A percentile compares a stretch with the other conserved stretches of the same genome.
phyloP scores from a whole-genome alignment of 2,888 invertebrate genomes.

The Teleogryllus oceanicus region DNA sequence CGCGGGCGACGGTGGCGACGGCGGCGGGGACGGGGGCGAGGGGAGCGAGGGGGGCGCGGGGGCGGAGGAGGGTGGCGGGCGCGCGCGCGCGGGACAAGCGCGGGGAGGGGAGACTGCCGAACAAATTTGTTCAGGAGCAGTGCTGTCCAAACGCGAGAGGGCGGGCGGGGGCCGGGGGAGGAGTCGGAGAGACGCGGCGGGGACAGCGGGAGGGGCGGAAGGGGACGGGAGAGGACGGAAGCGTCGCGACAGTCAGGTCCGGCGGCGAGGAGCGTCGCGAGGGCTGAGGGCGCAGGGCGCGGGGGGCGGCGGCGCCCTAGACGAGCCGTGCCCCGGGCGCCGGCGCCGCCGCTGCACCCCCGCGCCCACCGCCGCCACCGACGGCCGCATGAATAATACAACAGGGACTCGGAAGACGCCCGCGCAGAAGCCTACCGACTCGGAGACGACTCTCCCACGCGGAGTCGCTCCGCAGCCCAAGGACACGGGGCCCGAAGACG shows the following conservation, averaged over 20 bases:
- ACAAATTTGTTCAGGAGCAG: slow-evolving; percentile 36
- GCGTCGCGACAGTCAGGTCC: background rate
- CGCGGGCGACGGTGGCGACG: background rate
- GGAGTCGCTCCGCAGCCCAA: background rate
- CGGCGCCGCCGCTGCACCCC: too few species aligned
- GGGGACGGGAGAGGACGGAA: background rate
- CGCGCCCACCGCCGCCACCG: background rate
- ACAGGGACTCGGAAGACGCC: background rate
- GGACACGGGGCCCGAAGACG: background rate
- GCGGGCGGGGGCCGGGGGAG: background rate
- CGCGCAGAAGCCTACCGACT: background rate
- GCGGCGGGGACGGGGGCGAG: background rate
- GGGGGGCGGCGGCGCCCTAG: background rate
- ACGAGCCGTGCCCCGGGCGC: background rate
- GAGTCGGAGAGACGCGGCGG: background rate
- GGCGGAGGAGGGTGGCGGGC: background rate
- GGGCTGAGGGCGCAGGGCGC: background rate
- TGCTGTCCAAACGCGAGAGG: background rate
- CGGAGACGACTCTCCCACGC: background rate
- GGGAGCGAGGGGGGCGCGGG: background rate
- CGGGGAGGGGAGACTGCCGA: slow-evolving; percentile 27
- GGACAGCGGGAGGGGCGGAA: too few species aligned
- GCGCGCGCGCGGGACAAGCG: background rate
- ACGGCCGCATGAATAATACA: slow-evolving; percentile 1
- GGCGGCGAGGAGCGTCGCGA: background rate